Evolutionary conservation across 1,140 invertebrate species (phyloP), one percentile per base, ranked within the genome.

Genomic region (Akabosia matsudoensis): DNA sequence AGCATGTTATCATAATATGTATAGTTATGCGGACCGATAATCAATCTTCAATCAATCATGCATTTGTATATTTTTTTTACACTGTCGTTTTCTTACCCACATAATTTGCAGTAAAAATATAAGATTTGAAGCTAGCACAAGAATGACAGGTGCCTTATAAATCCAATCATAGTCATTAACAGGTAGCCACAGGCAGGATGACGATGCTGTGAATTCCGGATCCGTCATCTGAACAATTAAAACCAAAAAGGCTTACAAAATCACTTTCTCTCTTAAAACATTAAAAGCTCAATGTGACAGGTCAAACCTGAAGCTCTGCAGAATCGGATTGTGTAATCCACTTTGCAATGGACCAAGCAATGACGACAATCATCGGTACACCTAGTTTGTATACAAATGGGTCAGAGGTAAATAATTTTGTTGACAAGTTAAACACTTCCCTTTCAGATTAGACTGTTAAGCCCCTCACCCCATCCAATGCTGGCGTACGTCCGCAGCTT

Each of bases 401-500:
- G n/a, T n/a, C n/a, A n/a, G n/a, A n/a, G n/a, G n/a, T n/a, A n/a
- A n/a, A n/a, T n/a, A n/a, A n/a, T n/a, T n/a, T n/a, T n/a, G n/a
- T n/a, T n/a, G n/a, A n/a, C 37, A 45, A 45, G 37, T 45, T 18
- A 10, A 45, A 45, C 7, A 18, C 7, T 10, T 18, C 7, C 7
- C 37, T 45, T 45, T 7, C 7, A 18, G 18, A 45, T 45, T 45
- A 45, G 18, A 45, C 18, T 45, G 37, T 18, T 10, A 45, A 45
- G 37, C 18, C 7, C 18, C 92, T 90, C 88, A 97, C 96, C 93
- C 96, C 96, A 98, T 73, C 96, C 96, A 78, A 98, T 93, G 24
- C 91, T 85, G 1, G 92, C 87, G 84, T 96, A 97, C 37, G 93
- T 89, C 84, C 90, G 88, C 31, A 96, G 88, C 84, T 93, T 92